phyloP scores from a whole-genome alignment of 2,113 vertebrate species.

The Plotosus lineatus region DNA sequence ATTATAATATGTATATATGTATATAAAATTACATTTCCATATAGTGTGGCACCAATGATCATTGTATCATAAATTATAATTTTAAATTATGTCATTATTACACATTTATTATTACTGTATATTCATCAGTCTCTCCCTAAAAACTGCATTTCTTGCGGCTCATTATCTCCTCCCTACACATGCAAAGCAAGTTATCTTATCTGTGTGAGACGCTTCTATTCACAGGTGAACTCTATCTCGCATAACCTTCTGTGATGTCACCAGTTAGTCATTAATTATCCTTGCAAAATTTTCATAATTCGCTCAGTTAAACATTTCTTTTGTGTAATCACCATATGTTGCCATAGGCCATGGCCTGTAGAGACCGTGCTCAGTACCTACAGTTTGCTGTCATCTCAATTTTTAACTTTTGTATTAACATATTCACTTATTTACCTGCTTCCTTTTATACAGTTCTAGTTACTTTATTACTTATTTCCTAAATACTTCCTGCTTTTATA shows the following conservation, averaged over 20 bases:
- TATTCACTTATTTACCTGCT: not conserved
- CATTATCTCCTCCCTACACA: not conserved
- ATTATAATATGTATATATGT: too few relatives aligned
- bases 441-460: not conserved
- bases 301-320: slow-evolving; percentile 51
- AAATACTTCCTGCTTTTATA: too few relatives aligned
- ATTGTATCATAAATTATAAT: too few relatives aligned
- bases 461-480: not conserved
- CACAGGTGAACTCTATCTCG: slow-evolving; percentile 6
- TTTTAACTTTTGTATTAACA: not conserved
- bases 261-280: slow-evolving; percentile 39
- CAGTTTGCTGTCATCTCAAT: not conserved
- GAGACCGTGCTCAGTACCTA: not conserved
- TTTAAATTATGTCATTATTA: not conserved
- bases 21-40: too few relatives aligned
- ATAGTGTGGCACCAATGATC: too few relatives aligned
- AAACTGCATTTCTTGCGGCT: not conserved
- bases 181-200: slow-evolving; percentile 19
- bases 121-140: not conserved
- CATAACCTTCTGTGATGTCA: not conserved
- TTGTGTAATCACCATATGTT: slow-evolving; percentile 20
- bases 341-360: slow-evolving; percentile 26
- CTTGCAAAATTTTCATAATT: slow-evolving; percentile 11
- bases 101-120: not conserved
- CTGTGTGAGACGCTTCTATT: not conserved